These are phyloP conservation scores for Erythrocercus mccallii DNA, from an alignment of 2,113 vertebrate genomes.

Conservation along the genomic window DNA sequence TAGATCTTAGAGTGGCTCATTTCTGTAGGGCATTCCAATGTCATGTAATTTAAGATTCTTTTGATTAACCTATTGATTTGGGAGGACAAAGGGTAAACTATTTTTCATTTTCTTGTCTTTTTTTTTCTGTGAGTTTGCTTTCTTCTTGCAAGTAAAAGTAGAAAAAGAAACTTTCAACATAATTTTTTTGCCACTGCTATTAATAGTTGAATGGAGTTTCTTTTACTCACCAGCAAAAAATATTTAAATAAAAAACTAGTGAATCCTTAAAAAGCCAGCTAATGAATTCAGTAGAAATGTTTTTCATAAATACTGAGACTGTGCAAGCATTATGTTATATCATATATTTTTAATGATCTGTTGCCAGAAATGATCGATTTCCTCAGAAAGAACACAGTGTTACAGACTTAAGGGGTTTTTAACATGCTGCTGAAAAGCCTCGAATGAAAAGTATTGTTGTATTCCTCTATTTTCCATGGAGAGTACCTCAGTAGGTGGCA, in stretches of 20 bases:
- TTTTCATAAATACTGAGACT: background rate
- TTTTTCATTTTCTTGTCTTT: background rate
- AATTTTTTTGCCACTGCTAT: background rate
- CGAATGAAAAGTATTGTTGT: background rate
- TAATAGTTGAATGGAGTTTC: background rate
- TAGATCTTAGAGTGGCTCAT: background rate
- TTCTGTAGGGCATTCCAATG: constrained; percentile 7
- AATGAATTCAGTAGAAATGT: background rate
- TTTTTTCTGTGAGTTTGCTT: background rate
- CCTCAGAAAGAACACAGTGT: background rate
- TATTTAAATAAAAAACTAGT: background rate
- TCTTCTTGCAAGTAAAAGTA: background rate
- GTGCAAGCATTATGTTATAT: background rate
- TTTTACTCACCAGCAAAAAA: background rate
- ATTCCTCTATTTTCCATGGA: background rate
- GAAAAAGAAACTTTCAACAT: background rate
- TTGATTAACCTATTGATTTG: constrained; percentile 44
- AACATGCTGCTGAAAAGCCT: background rate
- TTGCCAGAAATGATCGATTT: background rate
- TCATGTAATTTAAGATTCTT: constrained; percentile 11
- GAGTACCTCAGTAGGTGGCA: background rate
- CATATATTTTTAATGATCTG: background rate
- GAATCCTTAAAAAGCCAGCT: background rate
- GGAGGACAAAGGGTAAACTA: background rate
- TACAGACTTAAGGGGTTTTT: background rate